Evolutionary conservation across 2,113 vertebrate species (phyloP).

Genomic region (Petrocephalus microphthalmus): DNA sequence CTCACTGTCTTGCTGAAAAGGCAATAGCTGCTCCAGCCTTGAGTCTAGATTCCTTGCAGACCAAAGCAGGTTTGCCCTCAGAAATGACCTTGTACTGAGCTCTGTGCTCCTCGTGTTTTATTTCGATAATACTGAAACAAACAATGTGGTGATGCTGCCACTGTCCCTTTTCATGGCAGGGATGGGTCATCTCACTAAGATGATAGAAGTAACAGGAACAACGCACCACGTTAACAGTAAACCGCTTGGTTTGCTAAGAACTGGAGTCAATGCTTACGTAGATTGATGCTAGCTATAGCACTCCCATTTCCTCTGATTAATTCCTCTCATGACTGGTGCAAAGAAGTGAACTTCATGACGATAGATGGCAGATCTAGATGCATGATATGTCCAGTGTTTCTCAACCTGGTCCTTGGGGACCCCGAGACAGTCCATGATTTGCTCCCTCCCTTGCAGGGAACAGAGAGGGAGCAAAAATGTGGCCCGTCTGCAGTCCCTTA

Average conservation of each 20-base stretch:
- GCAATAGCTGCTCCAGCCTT: background rate
- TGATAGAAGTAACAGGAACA: background rate
- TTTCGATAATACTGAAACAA: background rate
- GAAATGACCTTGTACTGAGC: background rate
- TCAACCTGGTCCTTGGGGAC: background rate
- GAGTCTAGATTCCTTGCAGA: background rate
- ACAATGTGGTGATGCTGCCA: background rate
- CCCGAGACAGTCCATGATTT: background rate
- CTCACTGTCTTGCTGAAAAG: background rate
- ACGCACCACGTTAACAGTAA: background rate
- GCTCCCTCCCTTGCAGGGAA: too few species aligned
- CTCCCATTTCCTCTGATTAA: background rate
- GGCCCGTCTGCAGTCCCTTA: too few species aligned
- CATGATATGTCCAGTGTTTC: background rate
- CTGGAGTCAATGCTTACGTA: background rate
- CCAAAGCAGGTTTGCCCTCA: background rate
- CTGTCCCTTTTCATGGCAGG: background rate
- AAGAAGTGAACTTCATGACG: background rate
- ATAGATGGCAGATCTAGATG: too few species aligned
- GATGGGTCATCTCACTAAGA: background rate
- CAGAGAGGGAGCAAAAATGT: too few species aligned
- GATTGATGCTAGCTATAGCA: background rate
- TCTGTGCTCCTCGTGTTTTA: background rate
- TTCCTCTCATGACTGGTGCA: background rate
- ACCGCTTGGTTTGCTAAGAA: background rate